Percentiles rank a stretch among this genome's conserved stretches.
Evolutionary conservation across 2,797 vertebrate species (phyloP).

Genomic region (Babyrousa celebensis): DNA sequence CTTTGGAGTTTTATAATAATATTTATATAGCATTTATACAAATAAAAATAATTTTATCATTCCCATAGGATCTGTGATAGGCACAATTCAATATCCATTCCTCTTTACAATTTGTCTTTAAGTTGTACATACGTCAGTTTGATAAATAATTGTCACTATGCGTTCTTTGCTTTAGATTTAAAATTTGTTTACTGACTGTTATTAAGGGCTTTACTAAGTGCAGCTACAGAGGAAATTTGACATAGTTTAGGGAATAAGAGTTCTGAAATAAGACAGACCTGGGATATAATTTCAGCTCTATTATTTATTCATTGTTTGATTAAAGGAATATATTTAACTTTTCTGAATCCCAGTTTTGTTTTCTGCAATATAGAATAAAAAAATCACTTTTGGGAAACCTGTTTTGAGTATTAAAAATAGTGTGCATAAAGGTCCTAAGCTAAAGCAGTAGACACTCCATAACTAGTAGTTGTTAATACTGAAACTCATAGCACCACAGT

Average conservation of each 20-base stretch:
- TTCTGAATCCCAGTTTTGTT: neutral
- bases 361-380: neutral
- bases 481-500: neutral
- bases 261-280: neutral
- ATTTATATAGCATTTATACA: neutral
- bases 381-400: neutral
- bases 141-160: conserved; percentile 9
- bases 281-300: neutral
- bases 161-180: conserved; percentile 9
- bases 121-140: neutral
- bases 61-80: neutral
- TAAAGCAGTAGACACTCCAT: neutral
- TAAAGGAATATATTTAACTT: neutral
- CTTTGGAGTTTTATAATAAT: neutral
- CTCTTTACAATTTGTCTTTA: neutral
- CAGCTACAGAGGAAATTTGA: neutral
- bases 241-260: neutral
- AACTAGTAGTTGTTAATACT: neutral
- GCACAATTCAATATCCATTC: neutral
- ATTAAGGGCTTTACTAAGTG: neutral
- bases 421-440: neutral
- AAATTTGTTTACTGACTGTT: neutral
- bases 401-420: neutral
- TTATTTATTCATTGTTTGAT: neutral
- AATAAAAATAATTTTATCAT: conserved; percentile 15